Evolutionary conservation across 2,113 vertebrate species (phyloP).

Genomic region (Sprattus sprattus): DNA sequence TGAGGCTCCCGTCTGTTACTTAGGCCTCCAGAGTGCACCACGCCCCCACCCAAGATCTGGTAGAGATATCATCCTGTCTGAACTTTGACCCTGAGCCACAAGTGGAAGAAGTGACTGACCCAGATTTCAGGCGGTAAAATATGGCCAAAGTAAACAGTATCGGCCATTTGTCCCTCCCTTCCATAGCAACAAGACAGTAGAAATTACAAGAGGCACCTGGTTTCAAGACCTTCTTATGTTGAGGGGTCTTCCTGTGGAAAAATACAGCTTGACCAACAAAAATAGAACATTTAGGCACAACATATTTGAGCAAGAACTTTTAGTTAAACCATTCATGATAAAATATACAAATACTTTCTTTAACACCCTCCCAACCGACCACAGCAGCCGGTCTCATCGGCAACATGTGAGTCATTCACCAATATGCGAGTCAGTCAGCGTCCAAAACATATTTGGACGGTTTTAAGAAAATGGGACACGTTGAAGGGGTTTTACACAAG

Average conservation of each 20-base stretch:
- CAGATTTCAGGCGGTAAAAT: constrained; percentile 26
- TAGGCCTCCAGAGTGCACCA: too few relatives aligned
- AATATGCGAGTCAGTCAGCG: neutral
- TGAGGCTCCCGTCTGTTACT: neutral
- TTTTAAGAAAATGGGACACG: neutral
- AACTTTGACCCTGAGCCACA: constrained; percentile 23
- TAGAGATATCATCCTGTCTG: constrained; percentile 32
- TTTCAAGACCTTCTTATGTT: too few relatives aligned
- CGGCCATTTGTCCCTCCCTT: neutral
- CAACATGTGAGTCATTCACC: neutral
- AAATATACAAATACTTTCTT: too few relatives aligned
- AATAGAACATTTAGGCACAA: too few relatives aligned
- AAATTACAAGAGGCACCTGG: too few relatives aligned
- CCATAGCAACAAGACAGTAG: too few relatives aligned
- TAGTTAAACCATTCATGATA: too few relatives aligned
- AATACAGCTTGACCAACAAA: too few relatives aligned
- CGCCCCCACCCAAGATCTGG: neutral
- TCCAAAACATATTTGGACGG: neutral
- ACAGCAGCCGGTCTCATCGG: neutral
- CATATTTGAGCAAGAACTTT: too few relatives aligned
- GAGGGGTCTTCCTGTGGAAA: too few relatives aligned
- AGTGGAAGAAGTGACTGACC: constrained; percentile 10
- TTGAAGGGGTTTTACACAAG: neutral
- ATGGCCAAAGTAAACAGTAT: constrained; percentile 21
- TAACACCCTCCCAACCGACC: neutral